Percentiles rank a stretch among this genome's conserved stretches.
These are phyloP conservation scores for Corvus moneduloides DNA, from an alignment of 2,113 vertebrate species.

Conservation along the genomic window DNA sequence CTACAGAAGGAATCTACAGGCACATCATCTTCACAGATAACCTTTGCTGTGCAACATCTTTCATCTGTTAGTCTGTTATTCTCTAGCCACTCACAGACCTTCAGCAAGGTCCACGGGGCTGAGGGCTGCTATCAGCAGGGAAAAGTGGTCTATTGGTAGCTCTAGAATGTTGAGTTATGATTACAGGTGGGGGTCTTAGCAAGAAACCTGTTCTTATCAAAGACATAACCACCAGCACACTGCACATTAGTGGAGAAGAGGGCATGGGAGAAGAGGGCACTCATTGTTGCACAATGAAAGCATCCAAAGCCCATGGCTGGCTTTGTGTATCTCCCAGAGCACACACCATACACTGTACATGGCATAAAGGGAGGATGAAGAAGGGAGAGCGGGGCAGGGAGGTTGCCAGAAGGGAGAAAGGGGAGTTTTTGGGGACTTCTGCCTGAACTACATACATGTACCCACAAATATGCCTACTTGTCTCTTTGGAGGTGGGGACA, in stretches of 20 bases:
- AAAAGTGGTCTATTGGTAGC: neutral
- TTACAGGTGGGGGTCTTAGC: neutral
- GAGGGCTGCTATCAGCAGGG: neutral
- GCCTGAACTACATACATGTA: neutral
- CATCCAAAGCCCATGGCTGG: neutral
- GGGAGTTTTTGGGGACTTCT: neutral
- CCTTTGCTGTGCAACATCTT: neutral
- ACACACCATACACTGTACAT: neutral
- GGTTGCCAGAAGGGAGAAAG: neutral
- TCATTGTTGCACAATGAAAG: neutral
- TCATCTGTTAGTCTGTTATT: neutral
- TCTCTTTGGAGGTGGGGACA: neutral
- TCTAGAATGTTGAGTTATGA: neutral
- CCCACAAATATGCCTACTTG: neutral
- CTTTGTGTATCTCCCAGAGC: neutral
- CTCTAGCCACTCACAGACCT: neutral
- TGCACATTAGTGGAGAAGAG: neutral
- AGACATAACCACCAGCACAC: neutral
- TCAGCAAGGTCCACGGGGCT: neutral
- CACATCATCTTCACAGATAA: neutral
- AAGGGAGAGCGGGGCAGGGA: neutral
- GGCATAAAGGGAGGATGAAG: neutral
- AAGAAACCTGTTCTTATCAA: neutral
- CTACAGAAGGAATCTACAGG: neutral
- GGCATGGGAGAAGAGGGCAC: neutral